Conservation (phyloP, 2,888 invertebrate species). For the Exocentrus adspersus region DNA sequence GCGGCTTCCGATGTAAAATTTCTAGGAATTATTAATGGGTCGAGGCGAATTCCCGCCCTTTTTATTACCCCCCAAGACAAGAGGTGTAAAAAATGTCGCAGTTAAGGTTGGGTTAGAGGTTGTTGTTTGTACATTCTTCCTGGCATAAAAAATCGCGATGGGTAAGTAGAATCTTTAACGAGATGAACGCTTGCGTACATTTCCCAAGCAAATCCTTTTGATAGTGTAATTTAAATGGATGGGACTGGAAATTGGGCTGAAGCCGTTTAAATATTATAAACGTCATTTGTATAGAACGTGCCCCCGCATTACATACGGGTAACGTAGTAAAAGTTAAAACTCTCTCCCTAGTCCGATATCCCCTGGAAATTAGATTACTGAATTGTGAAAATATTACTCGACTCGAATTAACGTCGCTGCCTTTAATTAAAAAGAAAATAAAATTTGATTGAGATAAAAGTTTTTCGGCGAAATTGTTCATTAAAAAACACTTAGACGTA, state of each 20-base stretch:
- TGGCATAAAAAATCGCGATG: no score
- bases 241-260: not conserved
- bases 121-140: not conserved
- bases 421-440: slow-evolving; percentile 15
- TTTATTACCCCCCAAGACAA: slow-evolving; percentile 27
- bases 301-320: not conserved
- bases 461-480: slow-evolving; percentile 22
- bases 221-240: no score
- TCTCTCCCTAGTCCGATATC: not conserved
- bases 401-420: slow-evolving; percentile 7
- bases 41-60: slow-evolving; percentile 35
- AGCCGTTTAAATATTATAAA: not conserved
- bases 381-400: slow-evolving; percentile 11
- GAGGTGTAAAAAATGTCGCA: not conserved
- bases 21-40: slow-evolving; percentile 44
- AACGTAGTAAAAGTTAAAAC: not conserved
- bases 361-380: slow-evolving; percentile 6
- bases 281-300: not conserved
- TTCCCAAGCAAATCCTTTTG: no score
- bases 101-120: no score
- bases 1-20: slow-evolving; percentile 5
- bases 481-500: slow-evolving; percentile 28
- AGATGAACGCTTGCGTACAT: no score
- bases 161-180: no score
- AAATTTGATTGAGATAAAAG: slow-evolving; percentile 16